Percentiles rank a stretch among this genome's conserved stretches.
Evolutionary conservation across 2,888 invertebrate genomes (phyloP).

Genomic region (Cosmorhoe ocellata): DNA sequence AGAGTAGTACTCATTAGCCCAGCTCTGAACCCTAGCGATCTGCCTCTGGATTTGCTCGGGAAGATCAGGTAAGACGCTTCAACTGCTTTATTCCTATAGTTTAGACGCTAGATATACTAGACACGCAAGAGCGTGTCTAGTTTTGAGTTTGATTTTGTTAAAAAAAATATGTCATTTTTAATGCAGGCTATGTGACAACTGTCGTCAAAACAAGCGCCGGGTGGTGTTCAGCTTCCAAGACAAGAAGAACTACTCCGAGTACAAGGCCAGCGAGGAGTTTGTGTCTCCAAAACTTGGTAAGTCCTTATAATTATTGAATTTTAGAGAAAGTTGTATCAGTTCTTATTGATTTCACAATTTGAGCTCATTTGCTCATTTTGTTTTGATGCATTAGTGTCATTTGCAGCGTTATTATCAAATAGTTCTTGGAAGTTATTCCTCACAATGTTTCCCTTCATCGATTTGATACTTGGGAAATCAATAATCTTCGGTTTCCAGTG

Average conservation of each 20-base stretch:
- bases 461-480: neutral
- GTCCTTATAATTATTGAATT: constrained; percentile 3
- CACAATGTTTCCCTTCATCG: too few relatives aligned
- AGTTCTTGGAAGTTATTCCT: too few relatives aligned
- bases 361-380: too few relatives aligned
- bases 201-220: constrained; percentile 71
- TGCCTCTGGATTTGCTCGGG: constrained; percentile 81
- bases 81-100: too few relatives aligned
- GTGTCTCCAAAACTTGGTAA: constrained; percentile 81
- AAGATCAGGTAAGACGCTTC: constrained; percentile 72
- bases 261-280: constrained; percentile 69
- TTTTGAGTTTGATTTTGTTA: too few relatives aligned
- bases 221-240: constrained; percentile 81
- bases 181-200: constrained; percentile 77
- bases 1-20: constrained; percentile 85
- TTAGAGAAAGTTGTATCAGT: too few relatives aligned
- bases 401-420: too few relatives aligned
- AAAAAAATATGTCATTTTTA: neutral
- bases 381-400: too few relatives aligned
- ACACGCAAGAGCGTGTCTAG: too few relatives aligned
- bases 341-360: too few relatives aligned
- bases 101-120: too few relatives aligned
- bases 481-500: constrained; percentile 63
- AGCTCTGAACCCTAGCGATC: constrained; percentile 82
- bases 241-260: constrained; percentile 80